phyloP scores from a whole-genome alignment of 2,113 vertebrate genomes.

The Triplophysa siluroides region DNA sequence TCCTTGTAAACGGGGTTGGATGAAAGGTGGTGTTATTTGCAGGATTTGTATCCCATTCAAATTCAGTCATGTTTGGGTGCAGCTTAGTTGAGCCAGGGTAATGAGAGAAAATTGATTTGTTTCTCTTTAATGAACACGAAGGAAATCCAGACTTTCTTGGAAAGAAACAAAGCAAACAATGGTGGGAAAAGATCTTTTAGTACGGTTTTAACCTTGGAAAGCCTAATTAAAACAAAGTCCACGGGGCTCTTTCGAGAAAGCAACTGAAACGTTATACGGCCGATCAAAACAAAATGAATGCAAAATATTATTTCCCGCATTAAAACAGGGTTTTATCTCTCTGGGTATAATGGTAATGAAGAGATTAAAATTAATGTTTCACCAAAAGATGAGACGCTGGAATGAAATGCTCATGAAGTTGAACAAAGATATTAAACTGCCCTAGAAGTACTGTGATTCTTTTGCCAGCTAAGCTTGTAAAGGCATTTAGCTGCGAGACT shows the following conservation, averaged over 20 bases:
- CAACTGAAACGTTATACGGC: neutral
- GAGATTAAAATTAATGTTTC: conserved; percentile 63
- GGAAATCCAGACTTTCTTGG: conserved; percentile 9
- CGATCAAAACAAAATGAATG: conserved; percentile 31
- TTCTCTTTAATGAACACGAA: conserved; percentile 27
- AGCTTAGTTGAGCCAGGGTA: neutral
- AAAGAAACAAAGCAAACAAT: conserved; percentile 24
- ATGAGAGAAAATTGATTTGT: conserved; percentile 18
- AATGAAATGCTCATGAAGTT: conserved; percentile 8
- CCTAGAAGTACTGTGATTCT: neutral
- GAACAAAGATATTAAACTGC: neutral
- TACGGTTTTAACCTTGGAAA: conserved; percentile 59
- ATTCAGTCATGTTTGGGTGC: neutral
- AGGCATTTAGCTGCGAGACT: neutral
- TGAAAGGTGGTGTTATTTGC: neutral
- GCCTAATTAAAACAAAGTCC: conserved; percentile 61
- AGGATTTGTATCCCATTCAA: neutral
- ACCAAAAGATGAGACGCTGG: conserved; percentile 52
- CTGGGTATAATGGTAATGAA: conserved; percentile 66
- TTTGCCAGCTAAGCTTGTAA: neutral
- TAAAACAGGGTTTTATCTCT: conserved; percentile 61
- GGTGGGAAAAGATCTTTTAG: conserved; percentile 50
- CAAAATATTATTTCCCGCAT: conserved; percentile 46
- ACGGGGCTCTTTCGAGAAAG: conserved; percentile 43
- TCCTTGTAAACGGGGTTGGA: conserved; percentile 12